Evolutionary conservation across 1,140 invertebrate genomes (phyloP), one percentile per base, ranked within the genome.

Genomic region (Centruroides sculpturatus): DNA sequence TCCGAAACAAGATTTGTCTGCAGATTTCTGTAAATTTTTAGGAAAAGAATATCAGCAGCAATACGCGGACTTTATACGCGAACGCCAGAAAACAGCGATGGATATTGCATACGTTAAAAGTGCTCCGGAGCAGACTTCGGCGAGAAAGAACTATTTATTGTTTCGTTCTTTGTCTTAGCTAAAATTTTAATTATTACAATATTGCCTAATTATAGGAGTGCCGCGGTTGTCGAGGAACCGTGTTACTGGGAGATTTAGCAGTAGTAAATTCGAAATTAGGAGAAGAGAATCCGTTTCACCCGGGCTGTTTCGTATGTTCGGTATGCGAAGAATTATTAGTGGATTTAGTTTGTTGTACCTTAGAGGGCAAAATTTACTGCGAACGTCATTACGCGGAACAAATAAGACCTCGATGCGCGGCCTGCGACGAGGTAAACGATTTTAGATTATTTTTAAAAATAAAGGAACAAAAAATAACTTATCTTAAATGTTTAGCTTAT

Each of bases 351-450:
- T 94, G 95, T 74, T 96, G 92, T 71, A 84, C 87, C 55, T 81
- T 88, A 71, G 87, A 92, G 62, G 86, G 89, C 61, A 80, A 80
- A 60, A 78, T 94, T 52, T 94, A 85, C 74, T 96, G 92, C 74
- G 90, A 93, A 71, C 79, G 92, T 57, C 92, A 96, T 75, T 96
- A 94, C 73, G 90, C 91, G 13, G 91, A 96, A 75, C 81, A 88
- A 69, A 76, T 95, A 66, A 93, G 93, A 74, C 89, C 92, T 4
- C 77, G 92, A 68, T 96, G 92, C 72, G 81, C 88, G 50, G 88
- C 89, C 64, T 96, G 92, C 76, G 92, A 96, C 78, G 92, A 96
- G 85, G 91, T 95, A 74, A 41, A 8, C 8, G 5, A 6, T 41
- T 8, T 41, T 5, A 41, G 8, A 41, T 6, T 41, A 41, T 41